These are phyloP conservation scores for Hoplodrina ambigua DNA, from an alignment of 2,888 invertebrate genomes.

Conservation along the genomic window DNA sequence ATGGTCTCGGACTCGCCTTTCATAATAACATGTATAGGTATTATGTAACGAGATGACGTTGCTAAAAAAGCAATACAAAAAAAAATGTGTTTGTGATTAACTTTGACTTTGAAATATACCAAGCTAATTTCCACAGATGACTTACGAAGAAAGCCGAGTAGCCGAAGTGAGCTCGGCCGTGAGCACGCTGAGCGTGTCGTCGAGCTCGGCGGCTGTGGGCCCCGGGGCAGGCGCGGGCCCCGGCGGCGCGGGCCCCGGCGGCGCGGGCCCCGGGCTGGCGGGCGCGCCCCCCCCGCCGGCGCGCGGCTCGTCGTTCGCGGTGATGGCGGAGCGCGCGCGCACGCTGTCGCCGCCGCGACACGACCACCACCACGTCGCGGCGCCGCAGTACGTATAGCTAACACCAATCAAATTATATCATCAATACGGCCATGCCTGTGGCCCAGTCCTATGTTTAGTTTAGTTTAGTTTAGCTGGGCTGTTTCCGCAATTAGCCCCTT, in stretches of 20 bases:
- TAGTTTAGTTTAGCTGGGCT: too few relatives aligned
- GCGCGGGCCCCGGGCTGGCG: slow-evolving; percentile 13
- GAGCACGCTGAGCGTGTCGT: slow-evolving; percentile 58
- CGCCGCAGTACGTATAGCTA: slow-evolving; percentile 69
- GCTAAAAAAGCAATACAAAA: too few relatives aligned
- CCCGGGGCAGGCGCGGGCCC: slow-evolving; percentile 18
- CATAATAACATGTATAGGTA: not conserved
- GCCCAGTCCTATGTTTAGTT: too few relatives aligned
- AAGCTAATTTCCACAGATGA: slow-evolving; percentile 41
- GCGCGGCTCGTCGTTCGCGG: slow-evolving; percentile 96
- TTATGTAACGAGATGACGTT: too few relatives aligned
- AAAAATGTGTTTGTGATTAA: too few relatives aligned
- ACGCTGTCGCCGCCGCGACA: slow-evolving; percentile 75
- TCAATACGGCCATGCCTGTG: too few relatives aligned
- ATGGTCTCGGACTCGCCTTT: too few relatives aligned
- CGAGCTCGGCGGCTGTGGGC: slow-evolving; percentile 33
- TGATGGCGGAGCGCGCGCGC: slow-evolving; percentile 92
- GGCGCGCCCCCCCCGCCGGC: slow-evolving; percentile 94
- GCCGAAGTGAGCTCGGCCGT: slow-evolving; percentile 66
- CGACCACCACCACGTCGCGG: slow-evolving; percentile 67
- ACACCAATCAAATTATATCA: too few relatives aligned
- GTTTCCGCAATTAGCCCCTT: too few relatives aligned
- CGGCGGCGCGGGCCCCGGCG: slow-evolving; percentile 33
- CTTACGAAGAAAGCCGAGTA: slow-evolving; percentile 69
- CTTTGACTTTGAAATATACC: too few relatives aligned